Conservation (phyloP, 2,113 vertebrate species). For the Stomatorhinus ivindoensis region DNA sequence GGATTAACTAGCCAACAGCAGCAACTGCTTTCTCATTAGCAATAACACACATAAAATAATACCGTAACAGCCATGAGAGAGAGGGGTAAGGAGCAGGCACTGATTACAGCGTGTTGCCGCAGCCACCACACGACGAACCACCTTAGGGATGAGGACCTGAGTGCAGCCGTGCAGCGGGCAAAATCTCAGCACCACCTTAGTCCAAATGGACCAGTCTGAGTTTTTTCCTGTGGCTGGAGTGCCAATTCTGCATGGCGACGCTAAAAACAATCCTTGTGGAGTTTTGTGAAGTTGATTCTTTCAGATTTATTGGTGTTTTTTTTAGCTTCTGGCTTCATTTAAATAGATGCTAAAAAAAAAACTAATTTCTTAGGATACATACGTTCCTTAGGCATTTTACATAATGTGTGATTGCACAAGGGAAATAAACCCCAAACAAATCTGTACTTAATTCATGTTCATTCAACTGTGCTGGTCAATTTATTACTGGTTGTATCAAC, state of each 20-base stretch:
- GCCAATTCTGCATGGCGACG: background rate
- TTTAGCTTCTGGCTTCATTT: background rate
- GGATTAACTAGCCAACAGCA: constrained; percentile 20
- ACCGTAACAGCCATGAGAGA: background rate
- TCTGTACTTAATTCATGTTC: background rate
- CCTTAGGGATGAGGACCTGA: too few species aligned
- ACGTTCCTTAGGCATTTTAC: background rate
- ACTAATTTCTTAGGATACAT: background rate
- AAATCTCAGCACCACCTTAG: too few species aligned
- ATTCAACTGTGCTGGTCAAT: background rate
- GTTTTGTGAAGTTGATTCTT: background rate
- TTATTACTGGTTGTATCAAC: background rate
- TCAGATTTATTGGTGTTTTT: background rate
- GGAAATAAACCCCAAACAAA: background rate
- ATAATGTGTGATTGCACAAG: background rate
- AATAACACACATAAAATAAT: background rate
- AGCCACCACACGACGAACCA: too few species aligned
- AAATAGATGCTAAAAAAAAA: background rate
- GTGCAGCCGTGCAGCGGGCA: too few species aligned
- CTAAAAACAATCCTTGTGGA: background rate
- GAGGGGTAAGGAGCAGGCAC: too few species aligned
- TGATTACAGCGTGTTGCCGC: too few species aligned
- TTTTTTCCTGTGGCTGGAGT: too few species aligned
- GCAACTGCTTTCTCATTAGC: background rate
- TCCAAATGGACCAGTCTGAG: too few species aligned